Percentiles rank a stretch among this genome's conserved stretches.
phyloP scores from a whole-genome alignment of 2,797 vertebrate genomes.

The Molossus alvarezi region DNA sequence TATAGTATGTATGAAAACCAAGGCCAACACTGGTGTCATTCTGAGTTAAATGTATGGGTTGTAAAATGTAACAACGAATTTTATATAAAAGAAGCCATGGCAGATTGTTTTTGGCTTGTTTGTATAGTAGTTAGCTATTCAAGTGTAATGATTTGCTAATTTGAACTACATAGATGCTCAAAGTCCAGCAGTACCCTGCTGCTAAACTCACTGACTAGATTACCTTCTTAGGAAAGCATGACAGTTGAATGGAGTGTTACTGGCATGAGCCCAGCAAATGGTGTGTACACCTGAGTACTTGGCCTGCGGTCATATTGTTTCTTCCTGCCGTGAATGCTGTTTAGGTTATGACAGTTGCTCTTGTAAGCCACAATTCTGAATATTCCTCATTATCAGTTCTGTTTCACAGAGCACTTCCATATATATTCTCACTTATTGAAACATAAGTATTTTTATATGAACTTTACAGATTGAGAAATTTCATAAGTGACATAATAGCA shows the following conservation, averaged over 20 bases:
- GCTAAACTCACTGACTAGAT: slow-evolving; percentile 17
- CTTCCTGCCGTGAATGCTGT: not conserved
- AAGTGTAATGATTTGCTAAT: slow-evolving; percentile 48
- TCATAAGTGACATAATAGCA: not conserved
- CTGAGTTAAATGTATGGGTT: not conserved
- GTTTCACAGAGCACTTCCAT: not conserved
- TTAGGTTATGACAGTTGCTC: not conserved
- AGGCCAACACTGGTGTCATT: not conserved
- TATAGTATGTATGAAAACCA: not conserved
- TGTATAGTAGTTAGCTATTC: slow-evolving; percentile 44
- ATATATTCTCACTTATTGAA: not conserved
- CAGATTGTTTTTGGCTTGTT: slow-evolving; percentile 46
- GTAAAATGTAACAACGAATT: slow-evolving; percentile 18
- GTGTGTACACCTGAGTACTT: not conserved
- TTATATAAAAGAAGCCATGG: not conserved
- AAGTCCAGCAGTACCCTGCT: slow-evolving; percentile 44
- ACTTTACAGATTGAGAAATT: not conserved
- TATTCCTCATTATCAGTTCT: not conserved
- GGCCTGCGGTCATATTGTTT: slow-evolving; percentile 21
- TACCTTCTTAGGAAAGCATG: slow-evolving; percentile 32
- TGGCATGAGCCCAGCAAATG: not conserved
- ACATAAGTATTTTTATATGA: not conserved
- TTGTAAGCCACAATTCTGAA: not conserved
- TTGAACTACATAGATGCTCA: slow-evolving; percentile 66
- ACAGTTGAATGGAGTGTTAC: not conserved